A percentile compares a stretch with the other conserved stretches of the same genome.
Conservation (phyloP, 2,113 vertebrate genomes). For the Prietella phreatophila region DNA sequence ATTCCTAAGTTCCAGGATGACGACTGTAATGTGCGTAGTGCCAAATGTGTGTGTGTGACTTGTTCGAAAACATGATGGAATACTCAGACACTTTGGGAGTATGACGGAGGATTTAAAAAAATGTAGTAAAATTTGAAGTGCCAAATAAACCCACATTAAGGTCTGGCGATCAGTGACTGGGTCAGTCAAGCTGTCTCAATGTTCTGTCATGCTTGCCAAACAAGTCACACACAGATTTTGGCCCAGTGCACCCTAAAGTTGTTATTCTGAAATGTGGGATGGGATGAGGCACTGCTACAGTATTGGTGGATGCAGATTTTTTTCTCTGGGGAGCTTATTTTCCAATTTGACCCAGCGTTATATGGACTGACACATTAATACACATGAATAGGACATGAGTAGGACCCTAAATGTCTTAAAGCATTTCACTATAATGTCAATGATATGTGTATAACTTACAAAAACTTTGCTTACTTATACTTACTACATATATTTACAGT, state of each 20-base stretch:
- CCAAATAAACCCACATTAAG: background rate
- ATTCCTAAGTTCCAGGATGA: background rate
- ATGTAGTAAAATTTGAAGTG: background rate
- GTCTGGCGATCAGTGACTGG: background rate
- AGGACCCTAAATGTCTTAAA: background rate
- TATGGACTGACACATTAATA: background rate
- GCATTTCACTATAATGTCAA: background rate
- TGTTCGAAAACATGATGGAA: background rate
- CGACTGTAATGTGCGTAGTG: background rate
- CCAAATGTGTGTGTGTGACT: background rate
- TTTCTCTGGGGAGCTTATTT: background rate
- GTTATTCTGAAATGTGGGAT: background rate
- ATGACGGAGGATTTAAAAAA: background rate
- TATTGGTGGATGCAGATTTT: background rate
- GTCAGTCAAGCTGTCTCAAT: background rate
- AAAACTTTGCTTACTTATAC: background rate
- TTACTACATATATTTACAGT: background rate
- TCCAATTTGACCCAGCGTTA: background rate
- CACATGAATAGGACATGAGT: background rate
- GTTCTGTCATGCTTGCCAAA: background rate
- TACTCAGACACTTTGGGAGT: background rate
- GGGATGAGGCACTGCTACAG: background rate
- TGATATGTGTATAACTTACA: background rate
- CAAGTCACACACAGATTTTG: background rate
- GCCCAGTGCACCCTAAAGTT: background rate